Percentiles rank a stretch among this genome's conserved stretches.
These are phyloP conservation scores for Elegia similella DNA, from an alignment of 2,888 invertebrate species.

Conservation along the genomic window DNA sequence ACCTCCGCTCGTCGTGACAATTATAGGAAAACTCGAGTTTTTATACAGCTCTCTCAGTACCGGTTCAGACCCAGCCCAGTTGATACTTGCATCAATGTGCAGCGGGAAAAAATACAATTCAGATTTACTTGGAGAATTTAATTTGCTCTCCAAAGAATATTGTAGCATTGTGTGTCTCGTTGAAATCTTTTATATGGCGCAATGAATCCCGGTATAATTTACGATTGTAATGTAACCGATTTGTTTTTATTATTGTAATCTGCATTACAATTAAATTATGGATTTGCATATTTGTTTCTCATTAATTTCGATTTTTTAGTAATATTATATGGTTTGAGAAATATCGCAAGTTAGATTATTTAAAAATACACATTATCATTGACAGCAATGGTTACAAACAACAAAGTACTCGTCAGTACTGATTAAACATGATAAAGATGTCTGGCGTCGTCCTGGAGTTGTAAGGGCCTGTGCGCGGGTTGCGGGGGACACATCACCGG, in stretches of 20 bases:
- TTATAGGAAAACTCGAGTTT: slow-evolving; percentile 44
- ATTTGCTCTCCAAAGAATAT: background rate
- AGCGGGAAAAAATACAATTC: slow-evolving; percentile 23
- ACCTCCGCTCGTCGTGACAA: slow-evolving; percentile 36
- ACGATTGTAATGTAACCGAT: no score
- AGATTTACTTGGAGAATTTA: background rate
- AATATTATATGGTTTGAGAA: no score
- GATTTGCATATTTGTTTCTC: no score
- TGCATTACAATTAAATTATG: no score
- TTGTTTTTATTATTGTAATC: no score
- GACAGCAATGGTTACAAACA: slow-evolving; percentile 35
- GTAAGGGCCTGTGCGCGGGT: slow-evolving; percentile 31
- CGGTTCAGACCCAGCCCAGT: slow-evolving; percentile 27
- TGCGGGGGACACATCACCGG: slow-evolving; percentile 46
- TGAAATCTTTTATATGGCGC: slow-evolving; percentile 19
- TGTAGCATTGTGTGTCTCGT: background rate
- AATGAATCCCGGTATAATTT: background rate
- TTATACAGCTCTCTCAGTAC: slow-evolving; percentile 29
- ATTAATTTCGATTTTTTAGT: no score
- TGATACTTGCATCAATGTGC: slow-evolving; percentile 28
- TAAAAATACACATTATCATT: background rate
- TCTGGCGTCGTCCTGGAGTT: slow-evolving; percentile 50
- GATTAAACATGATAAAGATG: slow-evolving; percentile 60
- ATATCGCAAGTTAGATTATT: no score
- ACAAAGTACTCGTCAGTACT: slow-evolving; percentile 34